These are phyloP conservation scores for Dysidea cf. avara DNA, from an alignment of 37 sponge, comb jelly and placozoan species.

Conservation along the genomic window DNA sequence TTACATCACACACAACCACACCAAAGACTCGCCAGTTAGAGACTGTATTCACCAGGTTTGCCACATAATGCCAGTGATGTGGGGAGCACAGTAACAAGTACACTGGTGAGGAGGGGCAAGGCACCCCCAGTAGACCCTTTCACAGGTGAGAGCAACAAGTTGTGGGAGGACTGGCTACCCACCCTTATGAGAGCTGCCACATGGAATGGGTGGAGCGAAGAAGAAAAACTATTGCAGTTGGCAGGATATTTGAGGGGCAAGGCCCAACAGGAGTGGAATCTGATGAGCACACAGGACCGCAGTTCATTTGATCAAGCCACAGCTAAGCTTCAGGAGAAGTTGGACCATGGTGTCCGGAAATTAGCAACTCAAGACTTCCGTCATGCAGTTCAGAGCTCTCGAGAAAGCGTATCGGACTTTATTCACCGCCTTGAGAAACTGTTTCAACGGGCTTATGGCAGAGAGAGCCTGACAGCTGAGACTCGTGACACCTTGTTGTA, in stretches of 20 bases:
- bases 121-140: conserved; percentile 15
- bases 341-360: background rate
- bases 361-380: conserved; percentile 21
- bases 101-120: background rate
- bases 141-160: background rate
- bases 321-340: background rate
- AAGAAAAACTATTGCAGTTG: conserved; percentile 15
- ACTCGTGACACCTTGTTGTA: conserved; percentile 6
- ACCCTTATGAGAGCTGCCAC: background rate
- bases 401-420: conserved; percentile 10
- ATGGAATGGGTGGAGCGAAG: conserved; percentile 23
- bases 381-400: conserved; percentile 1
- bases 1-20: too few species aligned
- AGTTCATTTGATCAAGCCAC: background rate
- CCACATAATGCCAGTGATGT: too few species aligned
- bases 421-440: conserved; percentile 1
- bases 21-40: too few species aligned
- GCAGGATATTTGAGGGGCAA: conserved; percentile 9
- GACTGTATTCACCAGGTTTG: too few species aligned
- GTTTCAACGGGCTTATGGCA: too few species aligned
- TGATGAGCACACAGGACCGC: background rate
- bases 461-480: too few species aligned
- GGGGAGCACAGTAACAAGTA: too few species aligned
- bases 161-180: conserved; percentile 12
- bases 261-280: conserved; percentile 13